Conservation (phyloP, 2,888 invertebrate genomes). For the Branchipolynoe longqiensis region DNA sequence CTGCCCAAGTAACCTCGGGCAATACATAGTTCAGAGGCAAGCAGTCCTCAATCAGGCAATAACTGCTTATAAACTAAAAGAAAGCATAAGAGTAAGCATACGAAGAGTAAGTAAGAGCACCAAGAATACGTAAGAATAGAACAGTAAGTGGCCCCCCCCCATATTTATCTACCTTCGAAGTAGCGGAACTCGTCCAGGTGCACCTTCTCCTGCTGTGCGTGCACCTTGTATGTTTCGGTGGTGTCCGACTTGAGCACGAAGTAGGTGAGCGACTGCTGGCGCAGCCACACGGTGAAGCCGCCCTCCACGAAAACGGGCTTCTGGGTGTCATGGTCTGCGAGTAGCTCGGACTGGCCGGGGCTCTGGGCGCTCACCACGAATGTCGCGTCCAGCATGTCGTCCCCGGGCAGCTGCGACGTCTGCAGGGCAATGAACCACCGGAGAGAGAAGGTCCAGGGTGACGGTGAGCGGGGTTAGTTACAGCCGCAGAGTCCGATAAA, state of each 20-base stretch:
- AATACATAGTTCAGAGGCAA: too few species aligned
- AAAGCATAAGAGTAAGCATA: too few species aligned
- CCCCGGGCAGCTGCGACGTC: constrained; percentile 82
- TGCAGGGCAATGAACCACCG: too few species aligned
- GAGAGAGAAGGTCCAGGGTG: too few species aligned
- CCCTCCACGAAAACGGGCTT: constrained; percentile 92
- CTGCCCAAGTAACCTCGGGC: too few species aligned
- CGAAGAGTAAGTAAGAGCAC: too few species aligned
- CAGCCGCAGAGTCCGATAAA: too few species aligned
- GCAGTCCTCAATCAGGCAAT: too few species aligned
- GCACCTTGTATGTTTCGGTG: constrained; percentile 42
- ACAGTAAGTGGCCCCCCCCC: too few species aligned
- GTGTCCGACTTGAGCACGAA: constrained; percentile 89
- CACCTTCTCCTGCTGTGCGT: constrained; percentile 64
- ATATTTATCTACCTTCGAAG: constrained; percentile 30
- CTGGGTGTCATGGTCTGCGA: constrained; percentile 85
- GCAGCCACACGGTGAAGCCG: constrained; percentile 90
- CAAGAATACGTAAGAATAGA: too few species aligned
- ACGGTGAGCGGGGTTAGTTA: too few species aligned
- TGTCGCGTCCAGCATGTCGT: constrained; percentile 90
- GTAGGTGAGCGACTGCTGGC: constrained; percentile 89
- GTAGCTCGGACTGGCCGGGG: constrained; percentile 87
- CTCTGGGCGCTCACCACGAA: constrained; percentile 96
- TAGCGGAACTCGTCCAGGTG: constrained; percentile 63
- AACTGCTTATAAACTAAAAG: too few species aligned